Percentiles rank a stretch among this genome's conserved stretches.
These are phyloP conservation scores for Rhaphigaster nebulosa DNA, from an alignment of 2,888 invertebrate genomes.

Conservation along the genomic window DNA sequence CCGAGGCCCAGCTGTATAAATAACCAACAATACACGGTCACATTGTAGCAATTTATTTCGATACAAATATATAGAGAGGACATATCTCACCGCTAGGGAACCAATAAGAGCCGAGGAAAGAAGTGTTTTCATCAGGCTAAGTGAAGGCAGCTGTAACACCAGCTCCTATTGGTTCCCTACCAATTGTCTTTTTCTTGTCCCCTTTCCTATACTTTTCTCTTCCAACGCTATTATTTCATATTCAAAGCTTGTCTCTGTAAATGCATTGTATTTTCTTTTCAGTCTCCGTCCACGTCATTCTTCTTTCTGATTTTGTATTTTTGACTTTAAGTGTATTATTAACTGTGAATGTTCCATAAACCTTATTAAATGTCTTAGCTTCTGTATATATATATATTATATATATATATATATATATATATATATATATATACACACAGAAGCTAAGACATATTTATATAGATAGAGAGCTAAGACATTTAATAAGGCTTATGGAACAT, in stretches of 20 bases:
- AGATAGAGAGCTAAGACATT: no score
- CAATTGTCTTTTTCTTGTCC: neutral
- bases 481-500: no score
- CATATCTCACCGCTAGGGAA: neutral
- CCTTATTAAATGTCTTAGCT: no score
- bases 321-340: no score
- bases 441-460: no score
- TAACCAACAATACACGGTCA: neutral
- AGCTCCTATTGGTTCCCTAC: neutral
- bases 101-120: neutral
- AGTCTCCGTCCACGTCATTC: no score
- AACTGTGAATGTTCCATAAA: no score
- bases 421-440: no score
- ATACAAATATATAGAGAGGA: neutral
- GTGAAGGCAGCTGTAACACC: neutral
- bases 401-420: no score
- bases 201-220: neutral
- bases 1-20: neutral
- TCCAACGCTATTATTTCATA: neutral
- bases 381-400: no score
- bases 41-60: neutral
- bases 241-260: neutral
- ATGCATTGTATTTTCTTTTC: neutral
- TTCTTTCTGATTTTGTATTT: no score
- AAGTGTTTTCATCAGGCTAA: conserved; percentile 29